A percentile compares a stretch with the other conserved stretches of the same genome.
Conservation (phyloP, 2,113 vertebrate species). For the Corvus cornix region DNA sequence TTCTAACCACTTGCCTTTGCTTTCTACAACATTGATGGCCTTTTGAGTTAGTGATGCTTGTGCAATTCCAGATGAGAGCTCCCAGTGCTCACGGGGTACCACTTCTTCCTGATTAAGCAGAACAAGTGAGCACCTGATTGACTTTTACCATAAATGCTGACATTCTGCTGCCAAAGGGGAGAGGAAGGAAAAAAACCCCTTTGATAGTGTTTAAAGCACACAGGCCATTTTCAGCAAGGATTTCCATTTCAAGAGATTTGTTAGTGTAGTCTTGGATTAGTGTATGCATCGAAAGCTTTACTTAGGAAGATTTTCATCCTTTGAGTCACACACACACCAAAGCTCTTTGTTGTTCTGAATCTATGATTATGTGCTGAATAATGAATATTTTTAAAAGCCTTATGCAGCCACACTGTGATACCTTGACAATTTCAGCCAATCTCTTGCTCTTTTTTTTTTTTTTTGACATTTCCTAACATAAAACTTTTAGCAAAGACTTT, state of each 20-base stretch:
- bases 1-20: conserved; percentile 16
- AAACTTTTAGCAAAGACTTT: conserved; percentile 16
- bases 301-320: conserved; percentile 49
- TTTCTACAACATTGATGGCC: conserved; percentile 42
- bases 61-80: conserved; percentile 56
- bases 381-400: conserved; percentile 24
- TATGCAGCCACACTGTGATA: background rate
- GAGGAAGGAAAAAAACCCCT: background rate
- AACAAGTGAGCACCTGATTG: conserved; percentile 75
- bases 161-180: conserved; percentile 70
- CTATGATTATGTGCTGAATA: conserved; percentile 34
- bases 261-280: conserved; percentile 43
- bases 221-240: conserved; percentile 39
- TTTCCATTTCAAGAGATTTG: conserved; percentile 58
- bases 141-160: conserved; percentile 78
- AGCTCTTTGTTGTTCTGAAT: conserved; percentile 17
- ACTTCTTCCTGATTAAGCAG: conserved; percentile 78
- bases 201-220: conserved; percentile 53
- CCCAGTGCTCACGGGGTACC: conserved; percentile 59
- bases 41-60: conserved; percentile 67
- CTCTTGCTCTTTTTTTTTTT: background rate
- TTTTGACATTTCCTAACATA: background rate
- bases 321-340: background rate
- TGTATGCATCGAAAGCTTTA: background rate
- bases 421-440: background rate